Evolutionary conservation across 2,113 vertebrate species (phyloP), one percentile per base, ranked within the genome.

Genomic region (Seriola dumerili): DNA sequence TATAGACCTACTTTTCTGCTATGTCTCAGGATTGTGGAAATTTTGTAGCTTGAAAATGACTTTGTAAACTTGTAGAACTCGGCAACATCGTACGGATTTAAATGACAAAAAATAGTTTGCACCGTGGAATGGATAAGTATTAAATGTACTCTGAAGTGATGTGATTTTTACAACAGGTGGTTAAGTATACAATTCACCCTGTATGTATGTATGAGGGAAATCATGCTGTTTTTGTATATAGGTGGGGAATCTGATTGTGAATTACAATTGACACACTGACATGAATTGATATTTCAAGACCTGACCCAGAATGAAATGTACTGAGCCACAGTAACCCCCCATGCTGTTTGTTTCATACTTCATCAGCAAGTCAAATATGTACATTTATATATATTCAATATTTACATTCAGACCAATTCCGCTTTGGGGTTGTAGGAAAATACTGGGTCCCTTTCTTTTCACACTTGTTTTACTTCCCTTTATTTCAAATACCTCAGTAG

Each of bases 11-110:
- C 36, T 38, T 42, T 67, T 77, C 52, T 80, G 72, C 48, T 74
- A 82, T 36, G 44, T 91, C 83, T 92, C 86, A 89, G 83, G 83
- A 88, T 86, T 80, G 82, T 81, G 64, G 70, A 87, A 63, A n/a
- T 84, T 71, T 79, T 23, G 46, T 81, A 81, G 69, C 63, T 78
- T 78, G 55, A 72, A 74, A 61, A 69, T 52, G n/a, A 76, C 50
- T 76, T 59, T 66, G 46, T 82, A 38, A 79, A 87, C 38, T 10
- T 52, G 13, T 62, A 29, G 9, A 78, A 69, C 76, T 83, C 17
- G 16, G 38, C 61, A 79, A 29, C 17, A 44, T 40, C 46, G 2
- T 72, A 32, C 57, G 34, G 50, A 78, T 87, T 73, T 76, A 70
- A 94, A 88, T 68, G 84, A 85, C 65, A 66, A 46, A 63, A 80